Percentiles rank a stretch among this genome's conserved stretches.
These are phyloP conservation scores for Tenualosa thibaudeaui DNA, from an alignment of 2,797 vertebrate species.

Conservation along the genomic window DNA sequence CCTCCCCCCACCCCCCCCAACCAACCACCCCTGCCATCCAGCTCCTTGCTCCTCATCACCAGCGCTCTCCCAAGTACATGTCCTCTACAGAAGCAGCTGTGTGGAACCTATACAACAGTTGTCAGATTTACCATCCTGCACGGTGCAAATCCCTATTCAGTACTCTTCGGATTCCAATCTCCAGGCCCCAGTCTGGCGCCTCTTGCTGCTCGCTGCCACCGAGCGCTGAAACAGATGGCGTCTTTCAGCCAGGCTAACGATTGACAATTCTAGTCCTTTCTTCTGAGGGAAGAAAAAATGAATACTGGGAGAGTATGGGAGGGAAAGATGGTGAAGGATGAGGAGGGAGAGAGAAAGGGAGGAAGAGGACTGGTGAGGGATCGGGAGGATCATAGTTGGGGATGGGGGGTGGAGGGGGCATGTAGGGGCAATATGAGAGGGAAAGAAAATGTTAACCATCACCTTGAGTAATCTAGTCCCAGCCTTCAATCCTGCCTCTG, in stretches of 20 bases:
- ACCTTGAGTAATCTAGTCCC: not conserved
- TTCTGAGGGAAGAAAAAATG: not conserved
- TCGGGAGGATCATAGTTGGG: slow-evolving; percentile 40
- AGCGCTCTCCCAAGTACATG: not conserved
- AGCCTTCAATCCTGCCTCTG: not conserved
- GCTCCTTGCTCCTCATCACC: not conserved
- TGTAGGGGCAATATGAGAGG: slow-evolving; percentile 18
- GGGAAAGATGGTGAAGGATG: not conserved
- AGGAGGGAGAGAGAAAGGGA: slow-evolving; percentile 43
- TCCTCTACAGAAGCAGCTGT: slow-evolving; percentile 28
- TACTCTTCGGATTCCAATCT: slow-evolving; percentile 58
- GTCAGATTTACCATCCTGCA: slow-evolving; percentile 34
- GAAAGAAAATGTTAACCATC: slow-evolving; percentile 20
- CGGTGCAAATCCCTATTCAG: slow-evolving; percentile 38
- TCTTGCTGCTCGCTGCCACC: slow-evolving; percentile 50
- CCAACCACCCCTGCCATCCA: not conserved
- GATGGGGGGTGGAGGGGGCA: slow-evolving; percentile 44
- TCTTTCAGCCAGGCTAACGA: slow-evolving; percentile 56
- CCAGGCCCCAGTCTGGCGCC: slow-evolving; percentile 57
- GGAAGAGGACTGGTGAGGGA: slow-evolving; percentile 45
- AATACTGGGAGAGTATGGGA: not conserved
- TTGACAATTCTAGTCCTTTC: slow-evolving; percentile 44
- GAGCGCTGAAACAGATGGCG: slow-evolving; percentile 66
- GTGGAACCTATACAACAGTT: slow-evolving; percentile 32
- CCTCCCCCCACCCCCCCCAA: not conserved